Evolutionary conservation across 2,888 invertebrate genomes (phyloP).

Genomic region (Zygogramma bicolorata): DNA sequence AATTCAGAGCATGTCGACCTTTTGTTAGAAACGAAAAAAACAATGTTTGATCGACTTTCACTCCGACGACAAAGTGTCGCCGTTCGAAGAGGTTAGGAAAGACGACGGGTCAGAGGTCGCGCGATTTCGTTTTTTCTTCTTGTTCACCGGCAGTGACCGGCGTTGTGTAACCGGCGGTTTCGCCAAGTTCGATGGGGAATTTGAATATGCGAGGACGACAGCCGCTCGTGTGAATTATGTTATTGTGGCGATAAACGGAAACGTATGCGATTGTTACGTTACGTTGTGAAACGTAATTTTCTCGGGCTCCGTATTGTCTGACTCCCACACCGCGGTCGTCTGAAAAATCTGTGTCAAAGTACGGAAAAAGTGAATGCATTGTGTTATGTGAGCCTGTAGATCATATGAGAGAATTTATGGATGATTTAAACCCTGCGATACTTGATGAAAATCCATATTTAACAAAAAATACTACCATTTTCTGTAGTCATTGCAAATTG

Average conservation of each 20-base stretch:
- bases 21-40: neutral
- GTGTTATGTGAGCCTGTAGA: neutral
- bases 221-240: slow-evolving; percentile 3
- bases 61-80: slow-evolving; percentile 3
- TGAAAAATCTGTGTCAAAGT: neutral
- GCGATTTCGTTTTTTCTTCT: slow-evolving; percentile 11
- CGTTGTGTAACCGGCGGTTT: slow-evolving; percentile 2
- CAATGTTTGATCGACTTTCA: slow-evolving; percentile 18
- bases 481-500: no score
- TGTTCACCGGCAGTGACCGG: neutral
- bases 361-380: neutral
- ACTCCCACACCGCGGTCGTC: neutral
- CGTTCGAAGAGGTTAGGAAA: neutral
- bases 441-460: no score
- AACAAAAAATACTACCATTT: no score
- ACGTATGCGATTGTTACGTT: neutral
- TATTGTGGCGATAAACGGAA: slow-evolving; percentile 1
- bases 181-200: neutral
- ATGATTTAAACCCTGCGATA: no score
- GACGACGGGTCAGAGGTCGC: slow-evolving; percentile 6
- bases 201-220: neutral
- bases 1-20: neutral
- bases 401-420: no score
- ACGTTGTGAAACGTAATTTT: neutral
- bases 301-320: neutral